Evolutionary conservation across 2,113 vertebrate species (phyloP), one percentile per base, ranked within the genome.

Genomic region (Leptobrachium leishanense): DNA sequence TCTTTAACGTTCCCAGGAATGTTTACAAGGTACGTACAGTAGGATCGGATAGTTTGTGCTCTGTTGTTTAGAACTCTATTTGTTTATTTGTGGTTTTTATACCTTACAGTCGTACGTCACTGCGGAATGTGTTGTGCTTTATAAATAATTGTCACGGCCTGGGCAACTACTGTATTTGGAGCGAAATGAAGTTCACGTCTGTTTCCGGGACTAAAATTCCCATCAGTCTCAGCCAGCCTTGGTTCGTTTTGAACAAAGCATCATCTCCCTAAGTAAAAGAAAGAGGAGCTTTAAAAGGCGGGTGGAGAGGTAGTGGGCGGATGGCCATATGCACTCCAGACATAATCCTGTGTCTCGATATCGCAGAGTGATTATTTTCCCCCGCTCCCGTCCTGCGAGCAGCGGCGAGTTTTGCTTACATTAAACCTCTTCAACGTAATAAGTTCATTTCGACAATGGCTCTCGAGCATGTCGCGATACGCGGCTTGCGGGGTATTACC

Each of bases 381-480:
- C 62, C 57, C 20, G 73, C 67, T 73, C 67, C 72, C 46, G 54
- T 63, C 53, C 78, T 81, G 74, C 68, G 71, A 81, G 74, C 53
- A 74, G 50, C 63, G 13, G 46, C 63, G 78, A 71, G 62, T 74
- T 81, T 72, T 81, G 72, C 71, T 81, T 81, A 81, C 78, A 81
- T 81, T 74, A 81, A 81, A 81, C 71, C 71, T 81, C 78, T 81
- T 74, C 78, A 81, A 43, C 68, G 54, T 81, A 81, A 81, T 81
- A 74, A 81, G 71, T 81, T 81, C 77, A 79, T 79, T 81, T 72
- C 74, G 53, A 68, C 78, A 74, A 81, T 74, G 71, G 42, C 78
- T 81, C 78, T 81, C 68, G 78, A 81, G 64, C 74, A 54, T 64
- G 13, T 71, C 73, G 50, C 74, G 72, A 68, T 81, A 71, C 65